These are phyloP conservation scores for Anthophora plumipes DNA, from an alignment of 2,888 invertebrate species.

Conservation along the genomic window DNA sequence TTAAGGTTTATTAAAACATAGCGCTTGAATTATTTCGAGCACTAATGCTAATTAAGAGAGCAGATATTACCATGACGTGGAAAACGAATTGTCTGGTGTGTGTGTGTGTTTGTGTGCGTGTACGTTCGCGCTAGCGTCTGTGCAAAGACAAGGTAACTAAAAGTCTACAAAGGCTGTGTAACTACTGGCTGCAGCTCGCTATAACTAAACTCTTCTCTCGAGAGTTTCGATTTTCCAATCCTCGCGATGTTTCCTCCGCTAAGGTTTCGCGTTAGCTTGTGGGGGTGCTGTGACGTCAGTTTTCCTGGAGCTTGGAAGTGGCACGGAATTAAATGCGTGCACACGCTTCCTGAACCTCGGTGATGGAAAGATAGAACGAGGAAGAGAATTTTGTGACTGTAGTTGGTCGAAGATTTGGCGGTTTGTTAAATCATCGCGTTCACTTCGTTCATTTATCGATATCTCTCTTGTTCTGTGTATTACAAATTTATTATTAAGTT, in stretches of 20 bases:
- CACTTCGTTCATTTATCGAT: not conserved
- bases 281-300: slow-evolving; percentile 14
- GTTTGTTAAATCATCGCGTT: not conserved
- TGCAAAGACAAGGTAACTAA: slow-evolving; percentile 1
- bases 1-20: slow-evolving; percentile 10
- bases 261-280: slow-evolving; percentile 8
- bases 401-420: not conserved
- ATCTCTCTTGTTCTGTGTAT: not conserved
- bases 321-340: slow-evolving; percentile 18
- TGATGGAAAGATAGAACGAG: not conserved
- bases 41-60: slow-evolving; percentile 3
- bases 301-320: not conserved
- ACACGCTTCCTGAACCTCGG: not conserved
- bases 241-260: slow-evolving; percentile 10
- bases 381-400: too few species aligned
- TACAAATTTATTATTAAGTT: too few species aligned
- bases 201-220: slow-evolving; percentile 18
- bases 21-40: slow-evolving; percentile 8
- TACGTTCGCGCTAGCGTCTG: not conserved
- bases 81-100: not conserved
- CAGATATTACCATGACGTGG: not conserved
- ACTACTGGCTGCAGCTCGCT: slow-evolving; percentile 4
- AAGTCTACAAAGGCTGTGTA: slow-evolving; percentile 21
- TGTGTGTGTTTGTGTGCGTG: not conserved
- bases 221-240: slow-evolving; percentile 23